Evolutionary conservation across 2,797 vertebrate genomes (phyloP).

Genomic region (Macrochelys suwanniensis): DNA sequence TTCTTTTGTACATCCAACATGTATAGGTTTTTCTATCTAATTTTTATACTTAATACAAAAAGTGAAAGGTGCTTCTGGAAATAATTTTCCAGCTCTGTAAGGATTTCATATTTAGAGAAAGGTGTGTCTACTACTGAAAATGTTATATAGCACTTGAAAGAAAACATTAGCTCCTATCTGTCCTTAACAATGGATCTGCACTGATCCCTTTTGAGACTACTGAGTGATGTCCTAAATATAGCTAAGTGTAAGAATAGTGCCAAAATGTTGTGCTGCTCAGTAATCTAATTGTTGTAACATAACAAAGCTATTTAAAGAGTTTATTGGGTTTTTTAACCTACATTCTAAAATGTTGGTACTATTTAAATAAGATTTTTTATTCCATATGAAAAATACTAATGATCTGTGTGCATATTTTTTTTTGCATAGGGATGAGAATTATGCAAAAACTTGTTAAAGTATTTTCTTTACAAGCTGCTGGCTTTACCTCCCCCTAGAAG

Average conservation of each 20-base stretch:
- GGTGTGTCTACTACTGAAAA: slow-evolving; percentile 64
- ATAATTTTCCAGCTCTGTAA: neutral
- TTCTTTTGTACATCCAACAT: slow-evolving; percentile 41
- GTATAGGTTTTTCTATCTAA: slow-evolving; percentile 32
- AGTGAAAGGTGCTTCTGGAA: slow-evolving; percentile 54
- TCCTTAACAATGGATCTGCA: slow-evolving; percentile 40
- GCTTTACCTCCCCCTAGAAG: neutral
- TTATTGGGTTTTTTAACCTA: slow-evolving; percentile 42
- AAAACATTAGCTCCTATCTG: slow-evolving; percentile 12
- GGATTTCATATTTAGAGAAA: slow-evolving; percentile 29
- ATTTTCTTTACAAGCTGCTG: neutral
- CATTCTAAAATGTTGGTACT: slow-evolving; percentile 65
- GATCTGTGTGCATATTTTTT: neutral
- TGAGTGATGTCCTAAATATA: slow-evolving; percentile 67
- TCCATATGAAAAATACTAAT: neutral
- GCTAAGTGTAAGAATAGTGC: slow-evolving; percentile 38
- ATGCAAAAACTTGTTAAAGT: slow-evolving; percentile 36
- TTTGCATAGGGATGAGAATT: slow-evolving; percentile 37
- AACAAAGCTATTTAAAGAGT: slow-evolving; percentile 54
- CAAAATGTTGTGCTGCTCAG: slow-evolving; percentile 5
- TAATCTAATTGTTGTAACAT: slow-evolving; percentile 41
- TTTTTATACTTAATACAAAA: slow-evolving; percentile 58
- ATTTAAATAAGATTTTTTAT: slow-evolving; percentile 48
- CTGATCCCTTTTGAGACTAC: slow-evolving; percentile 76
- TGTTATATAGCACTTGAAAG: slow-evolving; percentile 73